Percentiles rank a stretch among this genome's conserved stretches.
These are phyloP conservation scores for Zosterops japonicus DNA, from an alignment of 2,113 vertebrate genomes.

Conservation along the genomic window DNA sequence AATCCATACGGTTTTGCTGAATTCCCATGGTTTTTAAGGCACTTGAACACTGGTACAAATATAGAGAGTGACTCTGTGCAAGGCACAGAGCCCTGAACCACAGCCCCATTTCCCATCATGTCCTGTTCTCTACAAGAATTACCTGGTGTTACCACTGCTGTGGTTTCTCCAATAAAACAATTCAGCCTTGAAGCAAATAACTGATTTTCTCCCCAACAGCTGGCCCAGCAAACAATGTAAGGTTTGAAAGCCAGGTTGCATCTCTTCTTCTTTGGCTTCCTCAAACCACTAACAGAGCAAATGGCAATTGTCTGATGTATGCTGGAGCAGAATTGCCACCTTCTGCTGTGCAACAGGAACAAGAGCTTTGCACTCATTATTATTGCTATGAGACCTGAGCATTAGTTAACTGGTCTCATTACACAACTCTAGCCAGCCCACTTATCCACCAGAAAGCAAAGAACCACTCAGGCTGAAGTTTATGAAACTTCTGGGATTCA, in stretches of 20 bases:
- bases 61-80: neutral
- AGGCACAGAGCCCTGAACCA: neutral
- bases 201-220: neutral
- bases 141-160: rapidly evolving
- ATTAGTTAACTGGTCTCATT: neutral
- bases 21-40: neutral
- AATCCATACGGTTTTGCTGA: neutral
- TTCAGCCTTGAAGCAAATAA: neutral
- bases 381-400: neutral
- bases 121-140: neutral
- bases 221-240: neutral
- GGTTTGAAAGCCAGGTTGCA: neutral
- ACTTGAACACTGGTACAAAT: neutral
- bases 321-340: neutral
- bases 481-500: constrained; percentile 63
- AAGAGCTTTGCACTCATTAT: neutral
- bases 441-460: constrained; percentile 46
- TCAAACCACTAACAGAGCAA: neutral
- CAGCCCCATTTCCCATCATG: neutral
- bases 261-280: neutral
- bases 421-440: neutral
- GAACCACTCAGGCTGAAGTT: constrained; percentile 34
- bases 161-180: neutral
- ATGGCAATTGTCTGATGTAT: neutral
- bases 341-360: neutral